phyloP scores from a whole-genome alignment of 2,113 vertebrate species.

The Pangasianodon hypophthalmus region DNA sequence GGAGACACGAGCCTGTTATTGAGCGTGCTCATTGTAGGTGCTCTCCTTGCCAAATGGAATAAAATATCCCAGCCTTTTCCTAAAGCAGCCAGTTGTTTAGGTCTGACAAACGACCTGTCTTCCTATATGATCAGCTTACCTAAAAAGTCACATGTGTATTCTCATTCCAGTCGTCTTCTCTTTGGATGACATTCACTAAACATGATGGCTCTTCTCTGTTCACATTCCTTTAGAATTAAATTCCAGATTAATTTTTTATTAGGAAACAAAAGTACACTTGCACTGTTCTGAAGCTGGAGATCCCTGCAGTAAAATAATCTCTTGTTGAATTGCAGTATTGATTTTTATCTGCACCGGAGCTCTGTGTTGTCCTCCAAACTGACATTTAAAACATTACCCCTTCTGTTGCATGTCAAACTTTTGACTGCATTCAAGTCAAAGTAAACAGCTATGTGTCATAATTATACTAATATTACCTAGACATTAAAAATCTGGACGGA shows the following conservation, averaged over 20 bases:
- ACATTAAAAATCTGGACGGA: background rate
- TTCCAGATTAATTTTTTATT: slow-evolving; percentile 31
- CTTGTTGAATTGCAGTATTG: slow-evolving; percentile 14
- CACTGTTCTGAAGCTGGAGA: background rate
- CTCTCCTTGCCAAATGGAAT: slow-evolving; percentile 31
- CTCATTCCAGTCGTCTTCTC: slow-evolving; percentile 26
- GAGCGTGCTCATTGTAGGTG: background rate
- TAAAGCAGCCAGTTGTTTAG: slow-evolving; percentile 28
- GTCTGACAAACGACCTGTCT: slow-evolving; percentile 37
- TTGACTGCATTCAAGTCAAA: slow-evolving; percentile 5
- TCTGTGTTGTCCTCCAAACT: slow-evolving; percentile 36
- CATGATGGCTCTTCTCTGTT: slow-evolving; percentile 10
- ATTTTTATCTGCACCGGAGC: slow-evolving; percentile 26
- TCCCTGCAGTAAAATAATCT: slow-evolving; percentile 34
- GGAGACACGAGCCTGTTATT: slow-evolving; percentile 34
- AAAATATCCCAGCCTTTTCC: slow-evolving; percentile 18
- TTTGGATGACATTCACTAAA: slow-evolving; percentile 33
- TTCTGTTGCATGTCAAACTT: slow-evolving; percentile 25
- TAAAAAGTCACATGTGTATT: slow-evolving; percentile 38
- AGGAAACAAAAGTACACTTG: slow-evolving; percentile 23
- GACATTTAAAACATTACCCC: slow-evolving; percentile 37
- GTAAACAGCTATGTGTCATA: slow-evolving; percentile 14
- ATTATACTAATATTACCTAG: background rate
- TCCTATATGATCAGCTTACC: slow-evolving; percentile 27
- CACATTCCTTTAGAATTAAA: slow-evolving; percentile 13